A percentile compares a stretch with the other conserved stretches of the same genome.
Evolutionary conservation across 2,797 vertebrate species (phyloP).

Genomic region (Monodelphis domestica): DNA sequence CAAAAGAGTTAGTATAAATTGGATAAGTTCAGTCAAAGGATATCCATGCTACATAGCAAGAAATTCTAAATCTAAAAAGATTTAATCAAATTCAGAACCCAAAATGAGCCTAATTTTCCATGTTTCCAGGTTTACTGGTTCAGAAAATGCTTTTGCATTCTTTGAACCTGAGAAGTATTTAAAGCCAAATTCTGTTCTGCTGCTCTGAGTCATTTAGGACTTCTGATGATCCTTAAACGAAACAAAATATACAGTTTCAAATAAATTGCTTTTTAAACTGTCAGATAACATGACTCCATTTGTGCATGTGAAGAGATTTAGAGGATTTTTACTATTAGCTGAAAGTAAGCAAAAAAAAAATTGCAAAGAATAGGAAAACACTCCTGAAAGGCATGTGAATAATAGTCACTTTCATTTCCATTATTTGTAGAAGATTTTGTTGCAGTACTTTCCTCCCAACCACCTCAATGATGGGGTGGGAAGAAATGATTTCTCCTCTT

Average conservation of each 20-base stretch:
- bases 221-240: conserved; percentile 62
- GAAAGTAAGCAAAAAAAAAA: conserved; percentile 52
- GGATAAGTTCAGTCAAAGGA: not conserved
- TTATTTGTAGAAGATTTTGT: not conserved
- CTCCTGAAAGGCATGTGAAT: not conserved
- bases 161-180: conserved; percentile 38
- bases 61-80: not conserved
- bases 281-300: conserved; percentile 70
- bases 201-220: conserved; percentile 37
- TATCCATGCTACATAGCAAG: not conserved
- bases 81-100: not conserved
- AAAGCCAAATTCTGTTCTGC: conserved; percentile 7
- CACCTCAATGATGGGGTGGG: not conserved
- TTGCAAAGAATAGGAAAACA: not conserved
- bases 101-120: conserved; percentile 20
- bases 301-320: conserved; percentile 61
- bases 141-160: conserved; percentile 18
- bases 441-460: not conserved
- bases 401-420: not conserved
- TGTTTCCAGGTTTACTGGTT: conserved; percentile 29
- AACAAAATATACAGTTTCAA: conserved; percentile 61
- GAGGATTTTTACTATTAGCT: conserved; percentile 53
- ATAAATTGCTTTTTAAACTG: conserved; percentile 66
- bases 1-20: not conserved
- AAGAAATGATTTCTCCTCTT: not conserved